A percentile compares a stretch with the other conserved stretches of the same genome.
phyloP scores from a whole-genome alignment of 2,797 vertebrate genomes.

The Acomys russatus region DNA sequence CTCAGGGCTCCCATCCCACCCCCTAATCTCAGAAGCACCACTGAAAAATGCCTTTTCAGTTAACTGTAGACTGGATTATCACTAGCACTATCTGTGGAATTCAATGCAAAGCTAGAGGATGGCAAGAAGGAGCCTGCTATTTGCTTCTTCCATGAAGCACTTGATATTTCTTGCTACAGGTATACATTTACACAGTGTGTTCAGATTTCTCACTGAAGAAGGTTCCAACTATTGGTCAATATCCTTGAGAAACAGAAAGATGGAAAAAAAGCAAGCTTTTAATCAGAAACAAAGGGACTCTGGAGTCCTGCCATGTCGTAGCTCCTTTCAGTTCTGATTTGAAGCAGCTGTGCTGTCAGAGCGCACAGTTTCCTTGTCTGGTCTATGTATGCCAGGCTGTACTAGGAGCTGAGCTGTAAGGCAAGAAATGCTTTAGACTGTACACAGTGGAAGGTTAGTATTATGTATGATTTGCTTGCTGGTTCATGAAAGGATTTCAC shows the following conservation, averaged over 20 bases:
- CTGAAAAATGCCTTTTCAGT: neutral
- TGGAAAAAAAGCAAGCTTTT: neutral
- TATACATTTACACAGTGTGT: neutral
- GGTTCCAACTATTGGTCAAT: neutral
- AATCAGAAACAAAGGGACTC: neutral
- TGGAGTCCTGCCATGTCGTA: neutral
- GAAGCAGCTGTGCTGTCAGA: neutral
- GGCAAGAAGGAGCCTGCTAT: neutral
- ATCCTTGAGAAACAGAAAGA: neutral
- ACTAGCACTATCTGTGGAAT: neutral
- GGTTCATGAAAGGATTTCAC: neutral
- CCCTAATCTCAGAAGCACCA: neutral
- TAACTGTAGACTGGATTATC: neutral
- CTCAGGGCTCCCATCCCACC: fast-evolving
- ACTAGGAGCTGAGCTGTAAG: neutral
- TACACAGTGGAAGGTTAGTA: neutral
- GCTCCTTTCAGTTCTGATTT: neutral
- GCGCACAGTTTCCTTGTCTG: neutral
- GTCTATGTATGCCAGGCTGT: neutral
- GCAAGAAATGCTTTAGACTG: neutral
- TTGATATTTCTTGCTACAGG: neutral
- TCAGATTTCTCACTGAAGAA: neutral
- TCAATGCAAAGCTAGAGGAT: neutral
- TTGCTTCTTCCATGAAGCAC: neutral
- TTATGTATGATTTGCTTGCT: neutral